Base-by-base conservation (phyloP, 2,888 invertebrate genomes). In the Cerastis rubricosa region DNA sequence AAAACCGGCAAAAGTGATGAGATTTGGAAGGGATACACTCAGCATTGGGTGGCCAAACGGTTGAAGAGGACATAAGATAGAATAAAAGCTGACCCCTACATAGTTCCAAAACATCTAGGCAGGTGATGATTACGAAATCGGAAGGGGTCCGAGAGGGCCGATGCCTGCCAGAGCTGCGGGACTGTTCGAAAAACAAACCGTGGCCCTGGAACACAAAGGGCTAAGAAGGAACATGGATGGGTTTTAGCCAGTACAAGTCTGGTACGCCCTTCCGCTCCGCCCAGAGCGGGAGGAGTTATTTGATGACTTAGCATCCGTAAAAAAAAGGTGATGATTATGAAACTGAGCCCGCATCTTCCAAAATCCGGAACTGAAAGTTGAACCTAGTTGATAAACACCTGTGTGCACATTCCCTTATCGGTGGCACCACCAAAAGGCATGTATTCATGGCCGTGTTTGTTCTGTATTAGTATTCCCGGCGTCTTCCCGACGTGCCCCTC, bases 391-490 rank as follows among this genome's bases (percentile, higher is more conserved):
- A 69, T 8, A 67, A 4, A 35, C 35, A 35, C 35, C 35, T 35
- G 22, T 40, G 35, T 29, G 45, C 29, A n/a, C 35, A 9, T 47
- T 25, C 17, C 12, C 14, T 51, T n/a, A 61, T 29, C 51, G 19
- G 11, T 29, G 8, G 22, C 68, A 47, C 45, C 59, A 59, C 29
- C 47, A 72, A 64, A 66, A 61, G 75, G 64, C 51, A 71, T 87
- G 66, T 87, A 82, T 82, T 76, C 65, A 65, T 76, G 19, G 63
- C 59, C 59, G 29, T 71, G 78, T 82, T 81, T 67, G 73, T 74
- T 71, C 68, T 70, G 74, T 85, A 84, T 90, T 88, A 89, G 91
- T 90, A 91, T 91, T 91, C 89, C 47, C 70, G 35, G 47, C 86
- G 85, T 86, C 85, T 79, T 71, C 75, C 64, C 74, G 68, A 51